Conservation (phyloP, 2,888 invertebrate genomes). For the Macaria liturata region DNA sequence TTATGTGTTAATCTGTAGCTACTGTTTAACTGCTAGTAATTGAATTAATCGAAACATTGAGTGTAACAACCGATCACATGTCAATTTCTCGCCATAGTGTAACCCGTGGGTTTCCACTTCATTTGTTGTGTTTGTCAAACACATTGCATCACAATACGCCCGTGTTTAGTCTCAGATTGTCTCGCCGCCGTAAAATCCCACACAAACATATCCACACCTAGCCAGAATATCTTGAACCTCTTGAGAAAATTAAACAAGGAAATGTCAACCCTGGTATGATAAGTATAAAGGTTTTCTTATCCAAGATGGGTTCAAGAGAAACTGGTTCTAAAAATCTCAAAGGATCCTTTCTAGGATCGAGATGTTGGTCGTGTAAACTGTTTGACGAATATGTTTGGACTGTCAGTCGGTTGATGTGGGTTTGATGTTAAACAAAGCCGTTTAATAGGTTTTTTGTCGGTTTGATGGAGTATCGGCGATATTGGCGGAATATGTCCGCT, state of each 20-base stretch:
- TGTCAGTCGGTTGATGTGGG: slow-evolving; percentile 40
- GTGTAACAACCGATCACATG: too few species aligned
- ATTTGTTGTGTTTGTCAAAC: background rate
- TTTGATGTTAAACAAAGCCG: slow-evolving; percentile 41
- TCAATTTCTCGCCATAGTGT: too few species aligned
- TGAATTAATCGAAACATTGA: too few species aligned
- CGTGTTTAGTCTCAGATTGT: slow-evolving; percentile 46
- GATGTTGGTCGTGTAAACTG: slow-evolving; percentile 58
- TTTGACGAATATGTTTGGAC: slow-evolving; percentile 51
- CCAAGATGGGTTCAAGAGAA: slow-evolving; percentile 5
- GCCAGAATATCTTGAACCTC: slow-evolving; percentile 24
- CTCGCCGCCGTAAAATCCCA: slow-evolving; percentile 53
- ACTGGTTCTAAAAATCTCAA: slow-evolving; percentile 45
- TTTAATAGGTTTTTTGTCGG: slow-evolving; percentile 44
- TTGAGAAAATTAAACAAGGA: background rate
- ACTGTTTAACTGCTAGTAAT: too few species aligned
- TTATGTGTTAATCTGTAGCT: too few species aligned
- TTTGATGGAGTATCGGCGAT: slow-evolving; percentile 31
- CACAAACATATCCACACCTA: slow-evolving; percentile 50
- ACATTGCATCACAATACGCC: slow-evolving; percentile 16
- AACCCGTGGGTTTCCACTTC: too few species aligned
- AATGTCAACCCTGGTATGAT: slow-evolving; percentile 26
- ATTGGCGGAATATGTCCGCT: slow-evolving; percentile 26
- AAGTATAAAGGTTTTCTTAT: slow-evolving; percentile 17
- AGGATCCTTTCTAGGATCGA: slow-evolving; percentile 47